These are phyloP conservation scores for Furcifer pardalis DNA, from an alignment of 2,797 vertebrate genomes.

Conservation along the genomic window DNA sequence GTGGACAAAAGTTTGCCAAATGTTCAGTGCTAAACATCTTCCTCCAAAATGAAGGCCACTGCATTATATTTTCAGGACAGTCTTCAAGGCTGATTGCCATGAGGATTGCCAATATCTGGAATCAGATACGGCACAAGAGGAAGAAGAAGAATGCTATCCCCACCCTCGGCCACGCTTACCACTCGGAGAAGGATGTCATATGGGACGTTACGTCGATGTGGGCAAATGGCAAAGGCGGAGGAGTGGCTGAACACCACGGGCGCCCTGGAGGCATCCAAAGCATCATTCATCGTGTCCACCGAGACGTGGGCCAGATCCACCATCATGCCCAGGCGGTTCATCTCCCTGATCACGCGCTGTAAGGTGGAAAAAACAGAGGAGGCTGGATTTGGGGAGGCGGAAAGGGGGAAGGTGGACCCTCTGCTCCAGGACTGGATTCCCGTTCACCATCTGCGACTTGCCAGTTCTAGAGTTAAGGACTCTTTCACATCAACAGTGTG, in stretches of 20 bases:
- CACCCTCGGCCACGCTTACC: constrained; percentile 75
- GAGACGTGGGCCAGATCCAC: constrained; percentile 91
- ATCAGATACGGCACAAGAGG: too few species aligned
- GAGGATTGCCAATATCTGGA: too few species aligned
- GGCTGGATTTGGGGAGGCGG: background rate
- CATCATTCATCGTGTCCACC: constrained; percentile 81
- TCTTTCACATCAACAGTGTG: background rate
- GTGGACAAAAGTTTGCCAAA: too few species aligned
- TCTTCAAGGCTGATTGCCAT: too few species aligned
- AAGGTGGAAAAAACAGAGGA: rapidly evolving
- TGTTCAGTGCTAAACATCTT: too few species aligned
- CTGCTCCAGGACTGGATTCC: too few species aligned
- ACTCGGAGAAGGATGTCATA: constrained; percentile 83
- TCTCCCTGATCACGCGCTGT: constrained; percentile 80
- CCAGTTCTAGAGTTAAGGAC: too few species aligned
- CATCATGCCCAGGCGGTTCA: constrained; percentile 95
- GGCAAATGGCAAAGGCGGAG: constrained; percentile 83
- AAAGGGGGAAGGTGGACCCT: background rate
- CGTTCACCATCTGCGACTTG: background rate
- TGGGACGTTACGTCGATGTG: constrained; percentile 85
- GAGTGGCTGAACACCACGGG: constrained; percentile 97
- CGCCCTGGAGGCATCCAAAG: constrained; percentile 80
- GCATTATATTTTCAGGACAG: too few species aligned
- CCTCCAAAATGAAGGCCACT: too few species aligned
- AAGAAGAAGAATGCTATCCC: too few species aligned